These are phyloP conservation scores for Upupa epops DNA, from an alignment of 2,113 vertebrate species.

Conservation along the genomic window DNA sequence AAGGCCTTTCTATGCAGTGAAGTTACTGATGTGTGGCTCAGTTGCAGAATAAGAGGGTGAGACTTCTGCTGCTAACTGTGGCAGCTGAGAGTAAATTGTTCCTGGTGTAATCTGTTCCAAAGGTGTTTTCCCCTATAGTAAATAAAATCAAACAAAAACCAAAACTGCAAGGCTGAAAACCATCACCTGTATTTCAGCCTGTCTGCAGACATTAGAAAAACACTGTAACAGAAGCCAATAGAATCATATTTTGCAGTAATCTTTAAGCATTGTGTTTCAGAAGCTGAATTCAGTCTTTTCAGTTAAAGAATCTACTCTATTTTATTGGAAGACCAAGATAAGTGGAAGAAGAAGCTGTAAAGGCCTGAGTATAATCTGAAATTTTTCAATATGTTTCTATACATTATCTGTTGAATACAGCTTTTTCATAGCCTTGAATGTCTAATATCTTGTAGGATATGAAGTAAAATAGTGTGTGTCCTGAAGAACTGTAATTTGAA, in stretches of 20 bases:
- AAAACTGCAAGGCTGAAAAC: background rate
- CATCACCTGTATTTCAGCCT: background rate
- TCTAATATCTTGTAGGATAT: background rate
- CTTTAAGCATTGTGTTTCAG: background rate
- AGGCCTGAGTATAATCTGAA: background rate
- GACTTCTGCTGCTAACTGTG: background rate
- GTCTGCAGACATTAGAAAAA: background rate
- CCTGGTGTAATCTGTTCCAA: background rate
- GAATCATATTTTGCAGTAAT: background rate
- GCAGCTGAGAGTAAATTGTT: background rate
- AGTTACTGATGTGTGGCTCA: background rate
- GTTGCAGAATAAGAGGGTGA: background rate
- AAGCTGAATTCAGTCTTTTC: background rate
- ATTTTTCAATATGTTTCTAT: background rate
- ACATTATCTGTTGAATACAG: background rate
- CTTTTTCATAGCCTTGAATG: background rate
- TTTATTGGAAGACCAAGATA: background rate
- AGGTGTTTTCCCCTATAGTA: background rate
- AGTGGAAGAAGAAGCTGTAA: background rate
- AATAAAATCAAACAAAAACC: background rate
- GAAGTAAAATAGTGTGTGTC: background rate
- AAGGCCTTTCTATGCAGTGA: background rate
- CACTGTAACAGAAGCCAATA: background rate
- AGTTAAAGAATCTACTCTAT: background rate
- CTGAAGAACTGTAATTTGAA: background rate